Evolutionary conservation across 23 tunicate genomes (phyloP), one percentile per base, ranked within the genome.

Genomic region (Trididemnum nubilum): DNA sequence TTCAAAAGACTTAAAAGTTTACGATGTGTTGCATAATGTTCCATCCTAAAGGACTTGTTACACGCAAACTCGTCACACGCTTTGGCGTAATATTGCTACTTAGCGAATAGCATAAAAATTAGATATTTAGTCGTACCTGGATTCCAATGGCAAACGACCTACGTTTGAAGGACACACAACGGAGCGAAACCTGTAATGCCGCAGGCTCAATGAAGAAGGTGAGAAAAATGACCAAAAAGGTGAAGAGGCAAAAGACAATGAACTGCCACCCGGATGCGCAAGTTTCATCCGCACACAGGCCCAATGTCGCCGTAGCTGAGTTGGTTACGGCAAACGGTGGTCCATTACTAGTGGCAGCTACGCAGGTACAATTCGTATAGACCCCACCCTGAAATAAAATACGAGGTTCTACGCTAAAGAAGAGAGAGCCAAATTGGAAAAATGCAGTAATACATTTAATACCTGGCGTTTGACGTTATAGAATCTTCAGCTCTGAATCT

Each of bases 101-200:
- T 15, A 44, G 54, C 54, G 54, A 44, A 15, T 44, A 66, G 21
- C 27, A 66, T 33, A 1, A 66, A 66, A 29, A 66, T 33, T 25
- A 5, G 31, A 63, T 25, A 4, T 29, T 66, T 66, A 3, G 34
- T 7, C 74, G 19, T 28, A 91, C 96, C 86, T 92, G 97, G 29
- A 92, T 30, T 25, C 97, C 97, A 36, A 86, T 86, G 1, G 85
- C 97, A 65, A 92, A 92, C 5, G 88, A 82, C 64, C 97, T 86
- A 58, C 89, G 85, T 24, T 83, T 83, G 67, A 92, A 92, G 0
- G 83, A 71, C 35, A 92, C 97, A 39, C 87, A 74, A 57, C 97
- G 65, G 40, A 86, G 60, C 25, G 94, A 83, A 5, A 78, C 85
- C 60, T 92, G 97, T 33, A 86, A 34, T 12, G 86, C 91, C 21